Base-by-base conservation (phyloP, 2,888 invertebrate species). In the Coelopa pilipes region DNA sequence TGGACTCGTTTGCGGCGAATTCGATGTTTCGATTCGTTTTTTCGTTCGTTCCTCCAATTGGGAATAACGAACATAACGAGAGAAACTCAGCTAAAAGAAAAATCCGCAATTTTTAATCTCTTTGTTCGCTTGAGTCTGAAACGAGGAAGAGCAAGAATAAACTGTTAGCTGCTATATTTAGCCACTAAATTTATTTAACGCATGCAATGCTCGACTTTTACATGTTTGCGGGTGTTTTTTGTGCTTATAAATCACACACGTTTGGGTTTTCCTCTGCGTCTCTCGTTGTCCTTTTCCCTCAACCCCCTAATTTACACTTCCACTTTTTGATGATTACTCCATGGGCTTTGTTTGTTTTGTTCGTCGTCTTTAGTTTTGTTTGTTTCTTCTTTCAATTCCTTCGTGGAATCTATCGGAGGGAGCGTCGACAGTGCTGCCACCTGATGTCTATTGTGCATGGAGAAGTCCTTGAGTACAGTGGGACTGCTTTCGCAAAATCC, bases 261-360 rank as follows among this genome's bases (percentile, higher is more conserved):
- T 50, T 50, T 50, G 10, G 11, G 11, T 50, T 50, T n/a, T n/a
- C n/a, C 57, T 21, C 17, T 4, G 7, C 7, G 34, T 34, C 34
- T 34, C 34, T 34, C 34, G 2, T 7, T 34, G 4, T 34, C 34
- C 57, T 9, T 17, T 4, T 57, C 15, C n/a, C 19, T 19, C 57
- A 21, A 3, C 17, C 57, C 12, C n/a, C 12, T 57, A 2, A 19
- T 19, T n/a, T n/a, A 12, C 57, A 57, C 17, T 57, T 57, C 57
- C 19, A 15, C 11, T 34, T 34, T 34, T 34, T 34, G 34, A n/a
- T 57, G 17, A 21, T 57, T 57, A 3, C 21, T 57, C 21, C 21
- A n/a, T 57, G 17, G 57, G 11, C 21, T 11, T n/a, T 57, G 15
- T 57, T 57, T 57, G 57, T 57, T 57, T 57, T 57, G 57, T 57